These are phyloP conservation scores for Rhizomys pruinosus DNA, from an alignment of 2,113 vertebrate species.

Conservation along the genomic window DNA sequence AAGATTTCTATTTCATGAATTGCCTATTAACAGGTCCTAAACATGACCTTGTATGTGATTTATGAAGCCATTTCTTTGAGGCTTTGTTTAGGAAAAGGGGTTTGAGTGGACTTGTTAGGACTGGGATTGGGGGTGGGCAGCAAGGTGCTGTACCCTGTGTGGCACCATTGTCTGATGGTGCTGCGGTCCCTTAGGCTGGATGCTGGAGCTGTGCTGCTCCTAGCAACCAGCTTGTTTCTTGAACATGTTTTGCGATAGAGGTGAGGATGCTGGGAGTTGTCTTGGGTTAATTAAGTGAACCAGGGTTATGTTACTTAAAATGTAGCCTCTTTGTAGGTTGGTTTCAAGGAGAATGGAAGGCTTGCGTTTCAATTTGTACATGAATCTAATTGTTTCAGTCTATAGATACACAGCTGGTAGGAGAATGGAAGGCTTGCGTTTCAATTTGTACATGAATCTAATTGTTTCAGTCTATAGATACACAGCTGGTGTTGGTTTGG, in stretches of 20 bases:
- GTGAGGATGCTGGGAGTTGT: not conserved
- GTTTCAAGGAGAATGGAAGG: not conserved
- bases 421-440: too few relatives aligned
- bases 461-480: not conserved
- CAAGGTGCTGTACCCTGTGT: not conserved
- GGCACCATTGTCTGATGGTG: not conserved
- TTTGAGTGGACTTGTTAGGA: not conserved
- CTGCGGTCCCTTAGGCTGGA: not conserved
- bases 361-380: not conserved
- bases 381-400: not conserved
- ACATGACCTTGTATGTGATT: not conserved
- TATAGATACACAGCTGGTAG: too few relatives aligned
- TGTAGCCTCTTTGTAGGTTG: not conserved
- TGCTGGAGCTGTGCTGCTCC: not conserved
- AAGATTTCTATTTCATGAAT: slow-evolving; percentile 10
- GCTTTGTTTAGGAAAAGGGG: slow-evolving; percentile 9
- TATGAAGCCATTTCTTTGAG: not conserved
- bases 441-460: not conserved
- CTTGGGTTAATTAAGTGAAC: slow-evolving; percentile 28
- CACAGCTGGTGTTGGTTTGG: not conserved
- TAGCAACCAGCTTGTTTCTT: slow-evolving; percentile 32
- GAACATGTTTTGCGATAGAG: not conserved
- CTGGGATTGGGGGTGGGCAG: not conserved
- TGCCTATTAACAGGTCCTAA: not conserved
- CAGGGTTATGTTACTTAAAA: slow-evolving; percentile 9